These are phyloP conservation scores for Ophthalmolycus amberensis DNA, from an alignment of 2,113 vertebrate genomes.

Conservation along the genomic window DNA sequence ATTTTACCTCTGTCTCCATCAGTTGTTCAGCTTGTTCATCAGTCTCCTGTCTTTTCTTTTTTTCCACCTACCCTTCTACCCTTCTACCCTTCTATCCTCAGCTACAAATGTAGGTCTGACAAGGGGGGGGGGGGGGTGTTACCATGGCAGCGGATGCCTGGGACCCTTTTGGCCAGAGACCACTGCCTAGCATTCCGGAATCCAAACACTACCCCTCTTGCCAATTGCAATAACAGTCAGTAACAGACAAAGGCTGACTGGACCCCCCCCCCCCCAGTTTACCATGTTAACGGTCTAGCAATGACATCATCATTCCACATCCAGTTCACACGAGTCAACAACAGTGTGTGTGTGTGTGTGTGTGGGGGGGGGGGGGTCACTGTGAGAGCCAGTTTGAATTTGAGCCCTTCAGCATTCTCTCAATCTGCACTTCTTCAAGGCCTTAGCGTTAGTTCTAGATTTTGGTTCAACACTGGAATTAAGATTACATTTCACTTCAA, in stretches of 20 bases:
- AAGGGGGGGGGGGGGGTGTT: constrained; percentile 12
- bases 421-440: neutral
- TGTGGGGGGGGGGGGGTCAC: neutral
- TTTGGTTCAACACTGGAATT: neutral
- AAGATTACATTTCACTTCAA: neutral
- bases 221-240: constrained; percentile 72
- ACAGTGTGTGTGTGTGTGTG: constrained; percentile 7
- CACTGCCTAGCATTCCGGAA: constrained; percentile 46
- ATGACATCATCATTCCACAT: constrained; percentile 53
- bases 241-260: constrained; percentile 56
- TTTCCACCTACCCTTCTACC: constrained; percentile 12
- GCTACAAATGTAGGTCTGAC: constrained; percentile 16
- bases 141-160: constrained; percentile 61
- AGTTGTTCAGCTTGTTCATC: constrained; percentile 49
- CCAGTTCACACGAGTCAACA: constrained; percentile 21
- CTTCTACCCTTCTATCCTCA: constrained; percentile 7
- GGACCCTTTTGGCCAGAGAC: constrained; percentile 42
- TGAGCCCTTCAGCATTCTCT: neutral
- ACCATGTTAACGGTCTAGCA: constrained; percentile 36
- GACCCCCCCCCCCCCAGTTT: constrained; percentile 11
- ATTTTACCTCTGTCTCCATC: constrained; percentile 55
- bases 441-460: neutral
- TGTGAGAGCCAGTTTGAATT: constrained; percentile 5
- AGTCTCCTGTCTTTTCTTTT: constrained; percentile 41
- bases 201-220: constrained; percentile 23